These are phyloP conservation scores for Myripristis jacobus DNA, from an alignment of 2,797 vertebrate species.

Conservation along the genomic window DNA sequence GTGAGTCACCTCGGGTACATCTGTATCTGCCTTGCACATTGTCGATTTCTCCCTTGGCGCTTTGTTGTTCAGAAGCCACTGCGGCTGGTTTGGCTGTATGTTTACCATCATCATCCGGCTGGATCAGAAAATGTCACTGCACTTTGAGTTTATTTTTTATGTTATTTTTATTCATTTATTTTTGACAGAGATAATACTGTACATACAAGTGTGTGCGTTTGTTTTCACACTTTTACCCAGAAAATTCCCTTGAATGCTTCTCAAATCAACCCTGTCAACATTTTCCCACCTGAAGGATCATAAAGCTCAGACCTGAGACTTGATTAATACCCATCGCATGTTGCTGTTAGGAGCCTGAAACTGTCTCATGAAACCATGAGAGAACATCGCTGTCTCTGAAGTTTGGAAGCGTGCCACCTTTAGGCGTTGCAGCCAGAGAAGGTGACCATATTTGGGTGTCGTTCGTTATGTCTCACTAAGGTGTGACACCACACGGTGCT, in stretches of 20 bases:
- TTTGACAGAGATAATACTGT: too few relatives aligned
- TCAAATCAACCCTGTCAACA: neutral
- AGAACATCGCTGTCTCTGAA: conserved; percentile 31
- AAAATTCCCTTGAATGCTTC: conserved; percentile 6
- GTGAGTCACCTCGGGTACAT: too few relatives aligned
- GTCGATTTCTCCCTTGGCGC: too few relatives aligned
- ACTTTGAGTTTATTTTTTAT: too few relatives aligned
- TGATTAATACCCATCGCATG: conserved; percentile 45
- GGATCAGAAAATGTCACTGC: too few relatives aligned
- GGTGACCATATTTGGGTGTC: conserved; percentile 16
- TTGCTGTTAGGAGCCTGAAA: conserved; percentile 32
- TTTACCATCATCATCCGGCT: too few relatives aligned
- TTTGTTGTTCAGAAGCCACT: too few relatives aligned
- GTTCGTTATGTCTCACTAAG: conserved; percentile 3
- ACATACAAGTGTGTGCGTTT: too few relatives aligned
- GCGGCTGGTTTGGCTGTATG: too few relatives aligned
- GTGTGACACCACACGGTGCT: neutral
- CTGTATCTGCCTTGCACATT: too few relatives aligned
- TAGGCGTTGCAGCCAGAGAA: conserved; percentile 7
- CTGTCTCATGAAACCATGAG: conserved; percentile 8
- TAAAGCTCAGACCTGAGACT: conserved; percentile 14
- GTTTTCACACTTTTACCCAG: too few relatives aligned
- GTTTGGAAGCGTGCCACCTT: neutral
- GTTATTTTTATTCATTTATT: too few relatives aligned
- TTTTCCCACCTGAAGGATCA: conserved; percentile 9